Percentiles rank a stretch among this genome's conserved stretches.
phyloP scores from a whole-genome alignment of 2,797 vertebrate species.

The Hoplostethus mediterraneus region DNA sequence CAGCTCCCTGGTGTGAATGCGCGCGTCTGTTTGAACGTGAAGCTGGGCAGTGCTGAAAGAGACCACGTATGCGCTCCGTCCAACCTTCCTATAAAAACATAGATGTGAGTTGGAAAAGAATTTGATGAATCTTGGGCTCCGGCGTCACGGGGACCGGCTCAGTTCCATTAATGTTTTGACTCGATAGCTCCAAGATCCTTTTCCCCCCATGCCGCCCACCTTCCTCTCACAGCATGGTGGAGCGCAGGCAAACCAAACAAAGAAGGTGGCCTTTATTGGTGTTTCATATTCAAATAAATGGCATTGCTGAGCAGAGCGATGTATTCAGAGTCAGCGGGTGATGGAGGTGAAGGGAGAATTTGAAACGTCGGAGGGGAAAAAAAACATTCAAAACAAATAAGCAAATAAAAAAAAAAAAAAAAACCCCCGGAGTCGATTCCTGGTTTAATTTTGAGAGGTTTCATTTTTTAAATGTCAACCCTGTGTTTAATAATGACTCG shows the following conservation, averaged over 20 bases:
- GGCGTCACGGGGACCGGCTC: conserved; percentile 62
- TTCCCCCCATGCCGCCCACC: conserved; percentile 58
- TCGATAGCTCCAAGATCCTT: conserved; percentile 70
- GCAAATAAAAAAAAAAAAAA: no score
- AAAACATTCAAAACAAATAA: conserved; percentile 51
- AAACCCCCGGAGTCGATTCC: conserved; percentile 14
- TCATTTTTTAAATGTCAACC: conserved; percentile 53
- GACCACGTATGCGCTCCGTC: conserved; percentile 37
- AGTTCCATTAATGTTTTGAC: conserved; percentile 78
- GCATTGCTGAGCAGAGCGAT: conserved; percentile 56
- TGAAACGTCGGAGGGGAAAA: conserved; percentile 19
- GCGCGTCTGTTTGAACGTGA: conserved; percentile 13
- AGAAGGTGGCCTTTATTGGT: conserved; percentile 72
- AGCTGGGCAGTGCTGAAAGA: conserved; percentile 26
- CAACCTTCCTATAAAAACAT: conserved; percentile 49
- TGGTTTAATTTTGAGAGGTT: conserved; percentile 51
- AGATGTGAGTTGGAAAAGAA: conserved; percentile 62
- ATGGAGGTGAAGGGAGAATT: conserved; percentile 33
- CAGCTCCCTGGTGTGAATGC: conserved; percentile 28
- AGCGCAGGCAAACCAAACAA: conserved; percentile 65
- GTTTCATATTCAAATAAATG: conserved; percentile 82
- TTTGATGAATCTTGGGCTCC: conserved; percentile 67
- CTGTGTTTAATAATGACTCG: conserved; percentile 68
- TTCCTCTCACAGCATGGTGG: conserved; percentile 67
- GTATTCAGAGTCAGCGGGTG: conserved; percentile 63